Conservation (phyloP, 1,140 invertebrate species). For the Calephelis nemesis region DNA sequence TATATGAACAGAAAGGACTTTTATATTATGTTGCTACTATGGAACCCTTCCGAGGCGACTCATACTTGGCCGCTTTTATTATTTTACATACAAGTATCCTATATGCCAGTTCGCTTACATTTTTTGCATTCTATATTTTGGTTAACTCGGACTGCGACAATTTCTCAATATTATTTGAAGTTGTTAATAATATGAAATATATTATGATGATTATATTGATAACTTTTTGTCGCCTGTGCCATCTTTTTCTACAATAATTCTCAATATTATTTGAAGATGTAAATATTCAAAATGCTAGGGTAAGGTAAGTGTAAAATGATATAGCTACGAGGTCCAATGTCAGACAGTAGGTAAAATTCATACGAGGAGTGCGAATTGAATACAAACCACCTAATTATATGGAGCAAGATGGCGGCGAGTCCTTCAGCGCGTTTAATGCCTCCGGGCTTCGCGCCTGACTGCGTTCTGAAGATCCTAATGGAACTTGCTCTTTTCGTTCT, state of each 20-base stretch:
- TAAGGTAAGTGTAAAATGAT: constrained; percentile 75
- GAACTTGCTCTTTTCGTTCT: constrained; percentile 15
- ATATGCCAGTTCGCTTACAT: too few relatives aligned
- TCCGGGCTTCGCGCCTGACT: constrained; percentile 24
- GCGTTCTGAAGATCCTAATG: constrained; percentile 27
- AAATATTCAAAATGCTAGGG: constrained; percentile 38
- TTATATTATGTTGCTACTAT: too few relatives aligned
- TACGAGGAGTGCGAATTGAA: constrained; percentile 61
- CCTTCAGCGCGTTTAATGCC: constrained; percentile 27
- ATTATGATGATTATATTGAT: neutral
- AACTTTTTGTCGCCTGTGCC: too few relatives aligned
- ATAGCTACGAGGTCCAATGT: constrained; percentile 76
- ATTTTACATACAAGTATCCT: too few relatives aligned
- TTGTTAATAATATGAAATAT: neutral
- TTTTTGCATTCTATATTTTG: too few relatives aligned
- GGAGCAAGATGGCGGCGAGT: constrained; percentile 59
- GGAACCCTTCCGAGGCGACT: too few relatives aligned
- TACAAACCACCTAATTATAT: constrained; percentile 73
- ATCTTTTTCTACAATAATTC: neutral
- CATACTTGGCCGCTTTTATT: too few relatives aligned
- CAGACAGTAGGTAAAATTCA: constrained; percentile 77
- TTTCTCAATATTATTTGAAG: too few relatives aligned
- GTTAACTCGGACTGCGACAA: too few relatives aligned
- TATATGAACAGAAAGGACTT: too few relatives aligned
- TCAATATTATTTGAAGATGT: constrained; percentile 22